phyloP scores from a whole-genome alignment of 1,140 invertebrate species.

The Matsumurasca onukii region DNA sequence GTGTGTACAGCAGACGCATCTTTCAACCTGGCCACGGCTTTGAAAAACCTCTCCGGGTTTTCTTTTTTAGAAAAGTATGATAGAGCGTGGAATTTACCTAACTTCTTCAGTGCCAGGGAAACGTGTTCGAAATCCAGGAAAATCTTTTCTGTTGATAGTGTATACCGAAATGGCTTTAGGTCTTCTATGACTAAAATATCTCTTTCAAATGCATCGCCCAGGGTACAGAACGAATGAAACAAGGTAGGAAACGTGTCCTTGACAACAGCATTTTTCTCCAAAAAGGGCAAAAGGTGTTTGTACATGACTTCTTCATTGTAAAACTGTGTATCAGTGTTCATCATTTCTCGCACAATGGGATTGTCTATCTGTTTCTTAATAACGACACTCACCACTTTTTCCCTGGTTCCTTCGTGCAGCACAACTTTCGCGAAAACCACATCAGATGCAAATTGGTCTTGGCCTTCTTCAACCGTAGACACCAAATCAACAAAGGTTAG shows the following conservation, averaged over 20 bases:
- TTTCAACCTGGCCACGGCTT: slow-evolving; percentile 39
- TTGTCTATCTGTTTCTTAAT: slow-evolving; percentile 14
- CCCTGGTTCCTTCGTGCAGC: not conserved
- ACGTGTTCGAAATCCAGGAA: slow-evolving; percentile 43
- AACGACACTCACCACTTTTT: not conserved
- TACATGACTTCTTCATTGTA: slow-evolving; percentile 39
- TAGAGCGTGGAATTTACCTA: slow-evolving; percentile 49
- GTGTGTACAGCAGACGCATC: slow-evolving; percentile 30
- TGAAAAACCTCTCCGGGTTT: slow-evolving; percentile 42
- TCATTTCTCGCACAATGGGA: not conserved
- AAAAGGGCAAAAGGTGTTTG: slow-evolving; percentile 32
- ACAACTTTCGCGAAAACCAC: not conserved
- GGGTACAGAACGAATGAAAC: slow-evolving; percentile 31
- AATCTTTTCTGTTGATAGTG: not conserved
- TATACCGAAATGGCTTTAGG: slow-evolving; percentile 35
- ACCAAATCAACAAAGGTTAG: not conserved
- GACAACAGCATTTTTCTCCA: slow-evolving; percentile 7
- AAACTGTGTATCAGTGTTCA: slow-evolving; percentile 33
- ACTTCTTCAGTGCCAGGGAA: slow-evolving; percentile 42
- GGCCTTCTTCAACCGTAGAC: not conserved
- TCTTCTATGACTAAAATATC: slow-evolving; percentile 47
- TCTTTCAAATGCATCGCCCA: slow-evolving; percentile 12
- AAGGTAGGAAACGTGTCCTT: slow-evolving; percentile 31
- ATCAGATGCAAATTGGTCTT: not conserved
- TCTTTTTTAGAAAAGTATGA: slow-evolving; percentile 46